phyloP scores from a whole-genome alignment of 1,140 invertebrate species.

The Heliconius congener region DNA sequence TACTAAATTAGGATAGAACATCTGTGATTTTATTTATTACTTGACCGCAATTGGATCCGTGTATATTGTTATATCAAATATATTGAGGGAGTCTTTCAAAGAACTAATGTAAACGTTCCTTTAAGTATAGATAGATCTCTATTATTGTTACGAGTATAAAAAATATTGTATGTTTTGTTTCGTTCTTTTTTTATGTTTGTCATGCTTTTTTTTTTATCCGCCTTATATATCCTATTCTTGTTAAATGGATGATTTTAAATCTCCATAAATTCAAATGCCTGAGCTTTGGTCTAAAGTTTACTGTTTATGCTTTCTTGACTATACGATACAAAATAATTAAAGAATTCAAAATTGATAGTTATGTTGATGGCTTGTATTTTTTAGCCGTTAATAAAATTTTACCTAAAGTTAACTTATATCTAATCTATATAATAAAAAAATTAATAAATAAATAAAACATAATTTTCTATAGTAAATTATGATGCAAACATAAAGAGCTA shows the following conservation, averaged over 20 bases:
- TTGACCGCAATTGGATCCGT: conserved; percentile 59
- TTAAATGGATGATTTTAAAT: no score
- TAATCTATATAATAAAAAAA: neutral
- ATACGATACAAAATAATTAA: no score
- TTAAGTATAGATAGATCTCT: conserved; percentile 80
- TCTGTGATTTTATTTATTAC: conserved; percentile 80
- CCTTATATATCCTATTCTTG: neutral
- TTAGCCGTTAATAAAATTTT: neutral
- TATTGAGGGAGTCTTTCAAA: conserved; percentile 61
- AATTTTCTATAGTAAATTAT: neutral
- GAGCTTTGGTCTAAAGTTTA: no score
- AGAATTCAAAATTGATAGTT: no score
- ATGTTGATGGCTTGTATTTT: neutral
- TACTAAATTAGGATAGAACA: conserved; percentile 71
- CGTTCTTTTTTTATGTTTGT: neutral
- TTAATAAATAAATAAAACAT: neutral
- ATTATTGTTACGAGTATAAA: conserved; percentile 73
- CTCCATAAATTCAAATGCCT: no score
- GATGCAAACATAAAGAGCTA: neutral
- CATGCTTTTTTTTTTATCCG: neutral
- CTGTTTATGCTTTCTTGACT: no score
- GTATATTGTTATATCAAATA: conserved; percentile 49
- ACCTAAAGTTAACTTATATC: neutral
- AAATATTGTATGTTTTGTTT: conserved; percentile 43
- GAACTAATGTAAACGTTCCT: conserved; percentile 77